Evolutionary conservation across 92 coral and sea anemone species (phyloP).

Genomic region (Palythoa grandiflora): DNA sequence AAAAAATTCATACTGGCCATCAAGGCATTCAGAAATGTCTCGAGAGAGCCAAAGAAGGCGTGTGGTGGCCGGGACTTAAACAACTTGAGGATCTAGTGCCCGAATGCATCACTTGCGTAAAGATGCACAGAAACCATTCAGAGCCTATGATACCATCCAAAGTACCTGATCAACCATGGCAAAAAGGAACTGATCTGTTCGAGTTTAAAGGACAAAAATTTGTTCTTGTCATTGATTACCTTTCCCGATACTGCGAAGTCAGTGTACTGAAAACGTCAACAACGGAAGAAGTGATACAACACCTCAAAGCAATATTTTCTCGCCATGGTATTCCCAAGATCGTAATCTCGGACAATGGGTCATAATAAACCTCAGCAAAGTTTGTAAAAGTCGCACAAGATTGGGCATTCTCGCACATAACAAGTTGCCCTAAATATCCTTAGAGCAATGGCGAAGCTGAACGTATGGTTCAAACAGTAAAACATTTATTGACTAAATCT

Average conservation of each 20-base stretch:
- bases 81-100: slow-evolving; percentile 60
- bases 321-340: no score
- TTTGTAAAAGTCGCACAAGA: no score
- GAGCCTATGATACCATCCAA: slow-evolving; percentile 49
- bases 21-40: slow-evolving; percentile 61
- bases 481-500: no score
- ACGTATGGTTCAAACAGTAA: no score
- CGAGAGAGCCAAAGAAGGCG: slow-evolving; percentile 53
- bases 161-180: slow-evolving; percentile 58
- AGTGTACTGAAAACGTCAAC: neutral
- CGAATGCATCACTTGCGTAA: slow-evolving; percentile 47
- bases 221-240: neutral
- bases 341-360: no score
- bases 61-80: slow-evolving; percentile 68
- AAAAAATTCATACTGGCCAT: slow-evolving; percentile 36
- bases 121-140: slow-evolving; percentile 27
- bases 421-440: no score
- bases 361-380: no score
- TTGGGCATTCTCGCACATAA: no score
- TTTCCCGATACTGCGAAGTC: neutral
- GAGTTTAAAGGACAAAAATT: slow-evolving; percentile 24
- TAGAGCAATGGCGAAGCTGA: no score
- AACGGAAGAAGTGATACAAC: neutral
- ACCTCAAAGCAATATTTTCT: neutral
- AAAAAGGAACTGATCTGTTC: slow-evolving; percentile 56